Base-by-base conservation (phyloP, 2,888 invertebrate genomes). In the Parthenolecanium corni region DNA sequence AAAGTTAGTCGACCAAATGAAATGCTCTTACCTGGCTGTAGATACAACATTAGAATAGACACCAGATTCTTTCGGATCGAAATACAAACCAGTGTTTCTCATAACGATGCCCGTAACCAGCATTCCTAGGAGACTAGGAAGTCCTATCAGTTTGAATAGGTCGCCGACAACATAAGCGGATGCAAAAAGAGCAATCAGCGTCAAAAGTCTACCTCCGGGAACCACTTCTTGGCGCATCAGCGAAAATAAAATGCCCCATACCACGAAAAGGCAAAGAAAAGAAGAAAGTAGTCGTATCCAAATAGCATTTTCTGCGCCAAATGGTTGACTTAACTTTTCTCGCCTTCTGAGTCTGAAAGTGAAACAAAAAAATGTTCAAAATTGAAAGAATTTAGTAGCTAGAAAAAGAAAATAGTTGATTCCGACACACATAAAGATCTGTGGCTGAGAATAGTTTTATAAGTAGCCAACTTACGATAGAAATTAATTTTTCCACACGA, bases 71-170 rank as follows among this genome's bases (percentile, higher is more conserved):
- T 66, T 67, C 11, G 54, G 44, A 67, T 69, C 51, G 64, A 76
- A 69, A 14, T 78, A 74, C 64, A 75, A 71, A 0, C 76, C 77
- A 18, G 76, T 67, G 69, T 79, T 79, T 57, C 75, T 72, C 62
- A 78, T 74, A 14, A 78, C 69, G 2, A 81, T 77, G 11, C 82
- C 82, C 56, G 79, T 77, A 47, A 81, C 71, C 1, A 82, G 71
- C 82, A 82, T 82, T 3, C 82, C 82, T 64, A 82, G 74, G 71
- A 82, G 76, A n/a, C 81, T 80, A 1, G 82, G 78, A 2, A 78
- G 64, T 31, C 58, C 47, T 14, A 58, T 1, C 4, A 31, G n/a
- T 31, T 58, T 58, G 38, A 47, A 58, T 25, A 58, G 12, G 36
- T 58, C 58, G 11, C 58, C 58, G 14, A 25, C 31, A 14, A 36